These are phyloP conservation scores for Cryptus armator DNA, from an alignment of 2,888 invertebrate genomes.

Conservation along the genomic window DNA sequence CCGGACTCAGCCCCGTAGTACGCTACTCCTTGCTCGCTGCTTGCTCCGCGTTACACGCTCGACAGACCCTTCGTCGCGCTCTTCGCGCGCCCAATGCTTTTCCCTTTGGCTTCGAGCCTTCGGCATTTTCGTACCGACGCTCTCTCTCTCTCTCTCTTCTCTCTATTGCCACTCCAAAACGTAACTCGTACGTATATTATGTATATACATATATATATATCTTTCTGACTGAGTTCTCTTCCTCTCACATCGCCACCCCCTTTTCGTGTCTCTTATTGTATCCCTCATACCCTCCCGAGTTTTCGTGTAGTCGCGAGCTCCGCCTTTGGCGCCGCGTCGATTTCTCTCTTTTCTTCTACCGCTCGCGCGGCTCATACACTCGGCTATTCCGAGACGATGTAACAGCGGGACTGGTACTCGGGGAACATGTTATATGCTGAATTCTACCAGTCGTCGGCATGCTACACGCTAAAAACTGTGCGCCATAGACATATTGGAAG, in stretches of 20 bases:
- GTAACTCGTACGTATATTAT: conserved; percentile 67
- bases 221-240: conserved; percentile 12
- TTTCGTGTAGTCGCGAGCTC: conserved; percentile 65
- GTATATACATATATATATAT: conserved; percentile 20
- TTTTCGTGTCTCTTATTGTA: conserved; percentile 73
- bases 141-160: conserved; percentile 42
- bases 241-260: conserved; percentile 9
- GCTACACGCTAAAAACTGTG: neutral
- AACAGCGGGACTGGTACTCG: conserved; percentile 36
- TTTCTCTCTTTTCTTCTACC: conserved; percentile 73
- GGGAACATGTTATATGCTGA: neutral
- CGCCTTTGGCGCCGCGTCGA: conserved; percentile 81
- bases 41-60: conserved; percentile 68
- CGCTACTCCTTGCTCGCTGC: conserved; percentile 38
- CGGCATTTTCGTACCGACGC: conserved; percentile 30
- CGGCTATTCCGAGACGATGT: conserved; percentile 12
- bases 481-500: neutral
- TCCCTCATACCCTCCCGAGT: conserved; percentile 50
- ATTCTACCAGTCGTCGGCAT: conserved; percentile 50
- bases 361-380: conserved; percentile 16
- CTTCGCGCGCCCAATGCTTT: conserved; percentile 48
- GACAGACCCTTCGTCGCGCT: conserved; percentile 58
- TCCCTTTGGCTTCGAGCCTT: conserved; percentile 56
- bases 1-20: neutral
- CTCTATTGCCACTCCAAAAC: conserved; percentile 65